Conservation (phyloP, 2,888 invertebrate species). For the Lasioglossum villosulum region DNA sequence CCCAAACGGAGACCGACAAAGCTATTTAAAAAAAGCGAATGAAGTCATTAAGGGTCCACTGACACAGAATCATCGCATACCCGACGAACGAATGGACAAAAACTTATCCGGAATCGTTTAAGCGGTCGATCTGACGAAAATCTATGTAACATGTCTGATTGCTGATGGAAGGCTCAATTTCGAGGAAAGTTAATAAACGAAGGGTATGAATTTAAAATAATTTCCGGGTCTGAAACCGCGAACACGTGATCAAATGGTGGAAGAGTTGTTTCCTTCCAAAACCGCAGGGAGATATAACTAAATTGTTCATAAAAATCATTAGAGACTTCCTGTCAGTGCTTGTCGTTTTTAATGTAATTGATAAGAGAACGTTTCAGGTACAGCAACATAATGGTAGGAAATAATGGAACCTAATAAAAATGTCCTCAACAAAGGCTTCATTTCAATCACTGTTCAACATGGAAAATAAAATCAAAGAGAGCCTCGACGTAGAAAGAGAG, state of each 20-base stretch:
- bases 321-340: background rate
- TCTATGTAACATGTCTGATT: constrained; percentile 37
- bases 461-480: background rate
- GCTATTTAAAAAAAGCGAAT: background rate
- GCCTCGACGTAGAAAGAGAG: constrained; percentile 8
- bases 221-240: constrained; percentile 53
- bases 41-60: constrained; percentile 34
- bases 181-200: constrained; percentile 61
- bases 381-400: background rate
- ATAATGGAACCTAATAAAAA: background rate
- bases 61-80: constrained; percentile 18
- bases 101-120: background rate
- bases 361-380: background rate
- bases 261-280: background rate
- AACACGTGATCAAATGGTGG: constrained; percentile 32
- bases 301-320: background rate
- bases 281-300: constrained; percentile 5
- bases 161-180: constrained; percentile 61
- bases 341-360: background rate
- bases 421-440: background rate
- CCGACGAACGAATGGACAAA: background rate
- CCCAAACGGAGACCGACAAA: background rate
- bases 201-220: constrained; percentile 44
- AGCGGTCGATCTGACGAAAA: constrained; percentile 58
- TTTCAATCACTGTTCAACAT: background rate